Percentiles rank a stretch among this genome's conserved stretches.
These are phyloP conservation scores for Hylaeus volcanicus DNA, from an alignment of 1,140 invertebrate genomes.

Conservation along the genomic window DNA sequence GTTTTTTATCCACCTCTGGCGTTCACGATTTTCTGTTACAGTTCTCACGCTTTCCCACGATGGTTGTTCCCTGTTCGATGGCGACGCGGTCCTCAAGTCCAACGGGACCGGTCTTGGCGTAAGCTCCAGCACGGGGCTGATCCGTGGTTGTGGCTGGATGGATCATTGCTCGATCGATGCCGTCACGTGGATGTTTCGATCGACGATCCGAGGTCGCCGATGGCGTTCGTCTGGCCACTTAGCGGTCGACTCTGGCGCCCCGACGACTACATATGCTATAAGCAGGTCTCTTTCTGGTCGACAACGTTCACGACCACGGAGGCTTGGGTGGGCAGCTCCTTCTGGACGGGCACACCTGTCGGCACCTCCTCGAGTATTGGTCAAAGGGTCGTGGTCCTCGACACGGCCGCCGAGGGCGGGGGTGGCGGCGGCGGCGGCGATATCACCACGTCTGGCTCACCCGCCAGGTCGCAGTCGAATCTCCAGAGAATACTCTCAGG, in stretches of 20 bases:
- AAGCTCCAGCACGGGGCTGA: neutral
- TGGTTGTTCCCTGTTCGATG: neutral
- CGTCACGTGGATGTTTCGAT: constrained; percentile 44
- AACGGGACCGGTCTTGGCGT: neutral
- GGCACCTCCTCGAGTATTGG: constrained; percentile 79
- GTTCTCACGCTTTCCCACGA: neutral
- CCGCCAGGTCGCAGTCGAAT: constrained; percentile 78
- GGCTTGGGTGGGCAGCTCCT: constrained; percentile 71
- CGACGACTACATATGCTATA: constrained; percentile 74
- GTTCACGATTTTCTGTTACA: neutral
- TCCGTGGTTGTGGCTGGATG: neutral
- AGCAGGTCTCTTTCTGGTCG: constrained; percentile 77
- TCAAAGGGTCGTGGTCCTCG: constrained; percentile 78
- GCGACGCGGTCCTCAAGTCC: neutral
- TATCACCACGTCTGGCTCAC: constrained; percentile 78
- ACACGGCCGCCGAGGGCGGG: constrained; percentile 72
- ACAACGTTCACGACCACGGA: constrained; percentile 73
- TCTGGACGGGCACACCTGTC: constrained; percentile 73
- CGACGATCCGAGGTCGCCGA: constrained; percentile 57
- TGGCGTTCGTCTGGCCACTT: constrained; percentile 37
- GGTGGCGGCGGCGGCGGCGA: constrained; percentile 76
- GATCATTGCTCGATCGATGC: neutral
- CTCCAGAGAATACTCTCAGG: constrained; percentile 79
- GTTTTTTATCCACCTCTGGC: neutral
- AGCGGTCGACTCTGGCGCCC: constrained; percentile 43